A percentile compares a stretch with the other conserved stretches of the same genome.
Conservation (phyloP, 2,113 vertebrate species). For the Phalacrocorax carbo region DNA sequence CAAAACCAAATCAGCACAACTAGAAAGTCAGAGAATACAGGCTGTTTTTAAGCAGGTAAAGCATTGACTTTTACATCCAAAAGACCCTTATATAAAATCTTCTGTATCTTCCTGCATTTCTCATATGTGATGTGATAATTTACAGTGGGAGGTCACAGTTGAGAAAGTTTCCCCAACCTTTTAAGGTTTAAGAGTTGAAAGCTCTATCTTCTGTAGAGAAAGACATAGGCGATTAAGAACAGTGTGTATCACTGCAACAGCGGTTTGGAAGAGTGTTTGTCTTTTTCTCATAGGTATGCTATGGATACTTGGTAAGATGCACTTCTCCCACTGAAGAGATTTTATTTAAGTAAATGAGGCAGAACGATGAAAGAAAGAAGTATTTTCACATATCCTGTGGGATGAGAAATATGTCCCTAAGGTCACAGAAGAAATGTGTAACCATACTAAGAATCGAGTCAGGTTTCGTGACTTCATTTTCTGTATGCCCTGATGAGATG, state of each 20-base stretch:
- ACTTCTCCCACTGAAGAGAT: not conserved
- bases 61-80: not conserved
- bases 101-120: not conserved
- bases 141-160: not conserved
- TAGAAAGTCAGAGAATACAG: not conserved
- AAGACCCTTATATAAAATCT: not conserved
- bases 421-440: not conserved
- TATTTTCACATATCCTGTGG: not conserved
- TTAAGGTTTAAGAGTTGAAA: not conserved
- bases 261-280: not conserved
- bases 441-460: not conserved
- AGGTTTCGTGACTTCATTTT: not conserved
- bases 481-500: not conserved
- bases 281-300: not conserved
- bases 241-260: not conserved
- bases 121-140: not conserved
- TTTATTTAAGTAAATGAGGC: not conserved
- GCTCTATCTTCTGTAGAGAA: not conserved
- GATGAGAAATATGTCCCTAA: not conserved
- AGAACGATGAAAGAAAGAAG: not conserved
- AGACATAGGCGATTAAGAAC: not conserved
- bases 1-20: not conserved
- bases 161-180: not conserved
- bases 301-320: not conserved
- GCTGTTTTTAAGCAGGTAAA: not conserved